A percentile compares a stretch with the other conserved stretches of the same genome.
phyloP scores from a whole-genome alignment of 1,140 invertebrate species.

The Meteorus sp. region DNA sequence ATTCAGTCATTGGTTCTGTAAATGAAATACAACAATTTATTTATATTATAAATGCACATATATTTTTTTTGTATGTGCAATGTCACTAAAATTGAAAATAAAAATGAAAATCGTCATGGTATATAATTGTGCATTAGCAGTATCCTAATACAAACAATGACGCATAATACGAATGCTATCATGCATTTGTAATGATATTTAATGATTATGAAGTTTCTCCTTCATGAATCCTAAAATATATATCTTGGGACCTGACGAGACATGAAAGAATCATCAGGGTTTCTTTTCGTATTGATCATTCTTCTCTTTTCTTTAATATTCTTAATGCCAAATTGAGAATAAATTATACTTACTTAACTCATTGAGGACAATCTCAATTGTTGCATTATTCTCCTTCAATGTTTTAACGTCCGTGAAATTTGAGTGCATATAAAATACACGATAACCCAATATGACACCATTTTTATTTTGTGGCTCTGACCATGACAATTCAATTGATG shows the following conservation, averaged over 20 bases:
- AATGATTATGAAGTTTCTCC: constrained; percentile 7
- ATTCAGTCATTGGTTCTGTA: constrained; percentile 79
- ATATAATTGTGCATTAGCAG: not conserved
- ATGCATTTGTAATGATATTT: constrained; percentile 5
- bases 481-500: constrained; percentile 79
- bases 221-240: constrained; percentile 4
- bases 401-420: constrained; percentile 69
- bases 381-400: constrained; percentile 58
- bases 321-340: constrained; percentile 22
- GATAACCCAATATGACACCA: constrained; percentile 71
- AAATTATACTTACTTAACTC: constrained; percentile 65
- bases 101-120: not conserved
- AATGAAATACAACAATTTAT: constrained; percentile 29
- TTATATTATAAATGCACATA: not conserved
- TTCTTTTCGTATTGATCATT: not conserved
- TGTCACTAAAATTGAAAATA: not conserved
- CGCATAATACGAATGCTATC: not conserved
- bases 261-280: not conserved
- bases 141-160: constrained; percentile 12
- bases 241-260: not conserved
- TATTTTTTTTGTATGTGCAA: not conserved
- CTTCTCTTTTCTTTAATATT: too few relatives aligned
- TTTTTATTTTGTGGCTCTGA: constrained; percentile 72
- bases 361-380: constrained; percentile 62
- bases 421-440: constrained; percentile 70